These are phyloP conservation scores for Scaptomyza pallida DNA, from an alignment of 1,140 invertebrate species.

Conservation along the genomic window DNA sequence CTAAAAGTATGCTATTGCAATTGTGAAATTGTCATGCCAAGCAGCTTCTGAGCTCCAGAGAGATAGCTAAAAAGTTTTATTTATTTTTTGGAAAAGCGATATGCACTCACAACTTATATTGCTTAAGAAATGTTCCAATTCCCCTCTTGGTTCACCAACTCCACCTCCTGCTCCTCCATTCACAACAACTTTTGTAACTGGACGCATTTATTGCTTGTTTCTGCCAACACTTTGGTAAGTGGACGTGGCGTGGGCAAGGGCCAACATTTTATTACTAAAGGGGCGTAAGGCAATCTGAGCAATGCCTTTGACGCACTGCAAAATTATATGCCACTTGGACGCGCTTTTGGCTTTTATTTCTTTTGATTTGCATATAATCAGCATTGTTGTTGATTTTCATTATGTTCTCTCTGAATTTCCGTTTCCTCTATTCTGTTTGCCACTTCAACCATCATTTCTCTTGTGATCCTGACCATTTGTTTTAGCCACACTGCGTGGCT, in stretches of 20 bases:
- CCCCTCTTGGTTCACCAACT: too few relatives aligned
- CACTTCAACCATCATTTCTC: background rate
- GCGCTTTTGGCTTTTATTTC: slow-evolving; percentile 48
- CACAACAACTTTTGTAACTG: slow-evolving; percentile 50
- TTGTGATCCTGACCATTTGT: slow-evolving; percentile 38
- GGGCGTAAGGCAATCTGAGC: slow-evolving; percentile 7
- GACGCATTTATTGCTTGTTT: slow-evolving; percentile 46
- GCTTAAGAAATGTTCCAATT: background rate
- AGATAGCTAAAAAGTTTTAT: slow-evolving; percentile 32
- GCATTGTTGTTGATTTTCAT: slow-evolving; percentile 62
- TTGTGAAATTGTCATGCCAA: slow-evolving; percentile 57
- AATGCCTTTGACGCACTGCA: slow-evolving; percentile 60
- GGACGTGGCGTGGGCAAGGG: background rate
- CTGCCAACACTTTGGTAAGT: slow-evolving; percentile 9
- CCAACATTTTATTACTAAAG: slow-evolving; percentile 24
- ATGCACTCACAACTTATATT: slow-evolving; percentile 33
- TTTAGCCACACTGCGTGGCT: slow-evolving; percentile 41
- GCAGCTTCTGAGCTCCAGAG: slow-evolving; percentile 22
- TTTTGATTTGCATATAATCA: slow-evolving; percentile 77
- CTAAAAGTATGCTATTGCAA: slow-evolving; percentile 45
- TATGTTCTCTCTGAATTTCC: slow-evolving; percentile 34
- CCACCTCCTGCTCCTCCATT: background rate
- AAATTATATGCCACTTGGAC: slow-evolving; percentile 54
- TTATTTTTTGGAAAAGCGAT: slow-evolving; percentile 58
- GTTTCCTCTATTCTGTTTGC: slow-evolving; percentile 3